A percentile compares a stretch with the other conserved stretches of the same genome.
Conservation (phyloP, 2,888 invertebrate genomes). For the Drosophila anomelani region DNA sequence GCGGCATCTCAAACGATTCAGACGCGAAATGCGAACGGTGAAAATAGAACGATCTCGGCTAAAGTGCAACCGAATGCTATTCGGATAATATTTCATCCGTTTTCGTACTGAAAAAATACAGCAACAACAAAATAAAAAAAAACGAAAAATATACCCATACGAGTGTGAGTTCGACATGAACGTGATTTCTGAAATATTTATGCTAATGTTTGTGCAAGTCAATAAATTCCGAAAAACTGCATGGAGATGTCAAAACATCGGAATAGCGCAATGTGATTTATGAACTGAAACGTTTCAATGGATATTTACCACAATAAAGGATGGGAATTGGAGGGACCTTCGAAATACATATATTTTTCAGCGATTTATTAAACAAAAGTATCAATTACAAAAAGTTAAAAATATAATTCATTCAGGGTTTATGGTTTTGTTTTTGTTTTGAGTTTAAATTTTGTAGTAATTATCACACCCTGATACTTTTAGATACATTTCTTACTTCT, state of each 20-base stretch:
- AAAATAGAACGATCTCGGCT: constrained; percentile 11
- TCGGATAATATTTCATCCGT: constrained; percentile 37
- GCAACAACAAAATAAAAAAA: not conserved
- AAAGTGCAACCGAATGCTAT: constrained; percentile 11
- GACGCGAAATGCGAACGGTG: constrained; percentile 38
- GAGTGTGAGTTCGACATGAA: constrained; percentile 14
- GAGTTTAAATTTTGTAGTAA: not conserved
- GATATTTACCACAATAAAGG: constrained; percentile 6
- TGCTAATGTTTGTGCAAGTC: constrained; percentile 9
- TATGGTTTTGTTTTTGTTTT: not conserved
- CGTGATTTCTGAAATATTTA: constrained; percentile 36
- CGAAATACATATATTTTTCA: not conserved
- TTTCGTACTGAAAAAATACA: constrained; percentile 22
- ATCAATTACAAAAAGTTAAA: not conserved
- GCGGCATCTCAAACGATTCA: constrained; percentile 65
- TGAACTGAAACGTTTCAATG: constrained; percentile 14
- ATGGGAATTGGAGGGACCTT: not conserved
- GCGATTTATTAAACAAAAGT: not conserved
- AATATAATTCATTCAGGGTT: not conserved
- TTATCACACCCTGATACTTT: not conserved
- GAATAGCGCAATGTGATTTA: constrained; percentile 22
- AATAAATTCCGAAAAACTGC: constrained; percentile 19
- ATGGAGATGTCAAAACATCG: constrained; percentile 20
- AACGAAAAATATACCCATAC: not conserved
- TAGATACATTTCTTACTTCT: accelerated